phyloP scores from a whole-genome alignment of 2,888 invertebrate species.

The Deilephila elpenor region DNA sequence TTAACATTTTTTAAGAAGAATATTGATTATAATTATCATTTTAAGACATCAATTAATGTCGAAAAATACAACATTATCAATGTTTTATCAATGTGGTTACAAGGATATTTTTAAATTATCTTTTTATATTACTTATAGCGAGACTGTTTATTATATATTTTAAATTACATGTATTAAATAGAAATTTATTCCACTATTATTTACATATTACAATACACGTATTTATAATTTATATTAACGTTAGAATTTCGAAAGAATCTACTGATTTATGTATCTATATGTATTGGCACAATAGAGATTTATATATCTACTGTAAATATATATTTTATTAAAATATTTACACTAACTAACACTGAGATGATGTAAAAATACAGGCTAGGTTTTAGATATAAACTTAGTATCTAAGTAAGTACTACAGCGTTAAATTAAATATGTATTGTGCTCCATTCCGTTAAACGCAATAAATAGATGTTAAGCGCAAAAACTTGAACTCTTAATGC shows the following conservation, averaged over 20 bases:
- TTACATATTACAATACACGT: constrained; percentile 7
- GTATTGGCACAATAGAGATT: constrained; percentile 22
- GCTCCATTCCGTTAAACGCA: constrained; percentile 24
- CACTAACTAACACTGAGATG: constrained; percentile 19
- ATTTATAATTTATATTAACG: neutral
- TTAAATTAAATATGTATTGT: constrained; percentile 28
- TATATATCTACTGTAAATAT: constrained; percentile 11
- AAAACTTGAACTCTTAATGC: neutral
- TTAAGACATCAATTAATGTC: neutral
- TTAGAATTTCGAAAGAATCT: constrained; percentile 11
- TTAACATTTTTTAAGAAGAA: neutral
- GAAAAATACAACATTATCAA: neutral
- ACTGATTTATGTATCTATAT: constrained; percentile 12
- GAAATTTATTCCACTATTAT: constrained; percentile 15
- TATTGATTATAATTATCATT: neutral
- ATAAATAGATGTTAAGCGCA: constrained; percentile 1
- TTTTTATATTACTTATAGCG: neutral
- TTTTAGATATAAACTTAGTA: constrained; percentile 24
- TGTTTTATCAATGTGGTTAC: neutral
- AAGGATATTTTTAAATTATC: neutral
- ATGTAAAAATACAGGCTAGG: constrained; percentile 12
- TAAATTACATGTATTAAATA: constrained; percentile 5
- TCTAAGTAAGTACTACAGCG: constrained; percentile 14
- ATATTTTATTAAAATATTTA: constrained; percentile 19
- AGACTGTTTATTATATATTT: constrained; percentile 2